Conservation (phyloP, 2,113 vertebrate genomes). For the Balaeniceps rex region DNA sequence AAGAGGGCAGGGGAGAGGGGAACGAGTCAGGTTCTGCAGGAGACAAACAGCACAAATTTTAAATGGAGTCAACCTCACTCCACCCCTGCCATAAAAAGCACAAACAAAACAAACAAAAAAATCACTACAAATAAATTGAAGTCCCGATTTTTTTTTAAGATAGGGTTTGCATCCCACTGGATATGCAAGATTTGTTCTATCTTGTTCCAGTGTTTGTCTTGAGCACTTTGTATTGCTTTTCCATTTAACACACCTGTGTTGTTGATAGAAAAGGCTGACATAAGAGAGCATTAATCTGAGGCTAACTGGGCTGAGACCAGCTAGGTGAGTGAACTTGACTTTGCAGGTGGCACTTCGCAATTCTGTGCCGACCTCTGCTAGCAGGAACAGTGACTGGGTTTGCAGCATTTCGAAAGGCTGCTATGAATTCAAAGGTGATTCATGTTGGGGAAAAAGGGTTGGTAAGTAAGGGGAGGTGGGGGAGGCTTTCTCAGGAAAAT, state of each 20-base stretch:
- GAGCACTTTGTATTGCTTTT: not conserved
- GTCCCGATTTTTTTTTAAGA: not conserved
- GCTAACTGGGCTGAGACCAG: not conserved
- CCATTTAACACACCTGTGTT: not conserved
- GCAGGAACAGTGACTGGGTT: not conserved
- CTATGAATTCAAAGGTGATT: not conserved
- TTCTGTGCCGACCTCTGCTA: not conserved
- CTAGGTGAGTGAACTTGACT: not conserved
- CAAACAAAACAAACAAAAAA: not conserved
- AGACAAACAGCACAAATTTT: not conserved
- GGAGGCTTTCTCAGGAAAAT: slow-evolving; percentile 25
- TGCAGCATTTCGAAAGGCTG: not conserved
- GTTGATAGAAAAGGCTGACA: not conserved
- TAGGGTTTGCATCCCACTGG: not conserved
- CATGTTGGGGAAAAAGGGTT: not conserved
- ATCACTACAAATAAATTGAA: not conserved
- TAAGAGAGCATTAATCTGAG: not conserved
- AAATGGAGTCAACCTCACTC: not conserved
- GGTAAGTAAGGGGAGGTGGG: not conserved
- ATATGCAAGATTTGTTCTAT: not conserved
- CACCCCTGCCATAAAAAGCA: fast-evolving
- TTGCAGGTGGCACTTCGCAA: not conserved
- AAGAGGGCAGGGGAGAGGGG: not conserved
- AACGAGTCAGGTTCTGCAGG: not conserved
- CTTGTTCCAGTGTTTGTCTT: not conserved